Evolutionary conservation across 2,797 vertebrate genomes (phyloP).

Genomic region (Enteromius fasciolatus): DNA sequence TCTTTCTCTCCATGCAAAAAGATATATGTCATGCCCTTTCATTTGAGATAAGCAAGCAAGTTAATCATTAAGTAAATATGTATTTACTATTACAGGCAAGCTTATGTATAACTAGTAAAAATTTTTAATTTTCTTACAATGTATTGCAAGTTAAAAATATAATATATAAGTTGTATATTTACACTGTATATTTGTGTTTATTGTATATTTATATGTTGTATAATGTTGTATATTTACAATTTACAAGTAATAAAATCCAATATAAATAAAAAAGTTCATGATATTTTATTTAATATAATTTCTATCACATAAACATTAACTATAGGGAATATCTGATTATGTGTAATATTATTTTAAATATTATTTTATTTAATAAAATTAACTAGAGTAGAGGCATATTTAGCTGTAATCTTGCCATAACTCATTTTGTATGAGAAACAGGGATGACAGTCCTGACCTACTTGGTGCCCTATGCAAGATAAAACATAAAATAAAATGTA

Average conservation of each 20-base stretch:
- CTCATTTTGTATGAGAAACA: background rate
- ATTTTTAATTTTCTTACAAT: background rate
- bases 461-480: background rate
- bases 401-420: background rate
- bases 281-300: background rate
- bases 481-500: background rate
- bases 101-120: background rate
- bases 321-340: background rate
- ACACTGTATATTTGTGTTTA: too few relatives aligned
- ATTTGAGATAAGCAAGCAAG: background rate
- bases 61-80: slow-evolving; percentile 15
- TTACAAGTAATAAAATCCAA: background rate
- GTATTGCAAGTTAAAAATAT: background rate
- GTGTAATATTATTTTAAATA: background rate
- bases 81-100: background rate
- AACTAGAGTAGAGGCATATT: background rate
- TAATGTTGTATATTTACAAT: too few relatives aligned
- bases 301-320: background rate
- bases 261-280: background rate
- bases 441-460: background rate
- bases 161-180: background rate
- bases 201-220: too few relatives aligned
- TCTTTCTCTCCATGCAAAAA: background rate
- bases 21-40: background rate
- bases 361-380: background rate